A percentile compares a stretch with the other conserved stretches of the same genome.
Conservation (phyloP, 2,888 invertebrate genomes). For the Brachylomia viminalis region DNA sequence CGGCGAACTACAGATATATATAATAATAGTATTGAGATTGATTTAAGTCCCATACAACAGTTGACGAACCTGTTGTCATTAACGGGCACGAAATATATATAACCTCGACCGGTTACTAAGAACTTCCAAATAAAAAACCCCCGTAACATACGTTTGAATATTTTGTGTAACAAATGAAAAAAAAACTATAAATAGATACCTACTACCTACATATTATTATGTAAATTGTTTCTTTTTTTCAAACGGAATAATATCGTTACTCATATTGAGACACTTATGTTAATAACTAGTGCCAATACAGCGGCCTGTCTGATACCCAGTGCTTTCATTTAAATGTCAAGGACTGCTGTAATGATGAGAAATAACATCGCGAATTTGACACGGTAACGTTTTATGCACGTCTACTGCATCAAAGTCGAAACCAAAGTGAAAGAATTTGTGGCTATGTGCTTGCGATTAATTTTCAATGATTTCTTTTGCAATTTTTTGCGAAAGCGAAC, state of each 20-base stretch:
- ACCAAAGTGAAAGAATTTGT: neutral
- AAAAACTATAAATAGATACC: neutral
- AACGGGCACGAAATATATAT: neutral
- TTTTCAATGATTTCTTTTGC: neutral
- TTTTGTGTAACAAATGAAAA: neutral
- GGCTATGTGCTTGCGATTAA: neutral
- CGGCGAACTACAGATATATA: neutral
- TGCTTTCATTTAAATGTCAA: conserved; percentile 30
- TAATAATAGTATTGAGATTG: too few species aligned
- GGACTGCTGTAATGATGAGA: neutral
- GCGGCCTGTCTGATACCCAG: neutral
- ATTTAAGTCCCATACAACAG: too few species aligned
- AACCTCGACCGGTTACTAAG: neutral
- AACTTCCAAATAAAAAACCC: too few species aligned
- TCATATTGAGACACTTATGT: neutral
- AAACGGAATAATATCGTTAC: neutral
- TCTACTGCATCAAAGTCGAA: neutral
- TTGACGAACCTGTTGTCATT: too few species aligned
- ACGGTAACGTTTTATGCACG: neutral
- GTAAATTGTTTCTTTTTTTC: neutral
- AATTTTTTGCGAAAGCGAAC: neutral
- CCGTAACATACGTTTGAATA: too few species aligned
- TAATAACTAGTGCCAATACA: conserved; percentile 15
- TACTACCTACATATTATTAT: neutral
- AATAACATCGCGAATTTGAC: conserved; percentile 1